Percentiles rank a stretch among this genome's conserved stretches.
phyloP scores from a whole-genome alignment of 2,888 invertebrate species.

The Harmothoe impar region DNA sequence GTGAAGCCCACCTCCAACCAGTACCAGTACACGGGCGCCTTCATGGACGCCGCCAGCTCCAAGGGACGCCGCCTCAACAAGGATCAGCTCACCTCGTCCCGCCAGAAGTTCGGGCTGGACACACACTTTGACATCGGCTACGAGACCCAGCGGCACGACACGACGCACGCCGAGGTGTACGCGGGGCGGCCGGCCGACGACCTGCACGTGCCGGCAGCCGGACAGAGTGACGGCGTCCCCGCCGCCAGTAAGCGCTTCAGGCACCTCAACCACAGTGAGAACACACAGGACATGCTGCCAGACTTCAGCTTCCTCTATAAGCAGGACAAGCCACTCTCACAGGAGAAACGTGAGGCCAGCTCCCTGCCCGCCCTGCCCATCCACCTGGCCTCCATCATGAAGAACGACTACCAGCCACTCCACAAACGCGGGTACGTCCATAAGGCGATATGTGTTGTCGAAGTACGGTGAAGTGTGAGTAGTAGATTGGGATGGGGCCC shows the following conservation, averaged over 20 bases:
- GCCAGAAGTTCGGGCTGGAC: constrained; percentile 66
- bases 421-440: constrained; percentile 66
- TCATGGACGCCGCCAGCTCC: constrained; percentile 71
- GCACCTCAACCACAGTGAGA: constrained; percentile 75
- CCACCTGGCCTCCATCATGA: constrained; percentile 76
- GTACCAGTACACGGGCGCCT: constrained; percentile 75
- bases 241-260: constrained; percentile 68
- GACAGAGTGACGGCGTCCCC: constrained; percentile 73
- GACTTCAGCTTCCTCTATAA: constrained; percentile 70
- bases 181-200: constrained; percentile 71
- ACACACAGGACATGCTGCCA: constrained; percentile 74
- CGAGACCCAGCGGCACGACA: constrained; percentile 9
- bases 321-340: constrained; percentile 72
- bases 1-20: constrained; percentile 66
- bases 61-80: constrained; percentile 68
- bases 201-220: constrained; percentile 72
- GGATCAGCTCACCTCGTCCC: constrained; percentile 56
- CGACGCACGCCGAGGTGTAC: constrained; percentile 69
- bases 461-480: background rate
- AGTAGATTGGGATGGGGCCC: background rate
- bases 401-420: constrained; percentile 75
- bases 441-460: too few relatives aligned
- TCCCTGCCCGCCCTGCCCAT: constrained; percentile 67
- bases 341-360: constrained; percentile 15
- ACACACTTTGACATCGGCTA: constrained; percentile 75